These are phyloP conservation scores for Petromus typicus DNA, from an alignment of 2,113 vertebrate species.

Conservation along the genomic window DNA sequence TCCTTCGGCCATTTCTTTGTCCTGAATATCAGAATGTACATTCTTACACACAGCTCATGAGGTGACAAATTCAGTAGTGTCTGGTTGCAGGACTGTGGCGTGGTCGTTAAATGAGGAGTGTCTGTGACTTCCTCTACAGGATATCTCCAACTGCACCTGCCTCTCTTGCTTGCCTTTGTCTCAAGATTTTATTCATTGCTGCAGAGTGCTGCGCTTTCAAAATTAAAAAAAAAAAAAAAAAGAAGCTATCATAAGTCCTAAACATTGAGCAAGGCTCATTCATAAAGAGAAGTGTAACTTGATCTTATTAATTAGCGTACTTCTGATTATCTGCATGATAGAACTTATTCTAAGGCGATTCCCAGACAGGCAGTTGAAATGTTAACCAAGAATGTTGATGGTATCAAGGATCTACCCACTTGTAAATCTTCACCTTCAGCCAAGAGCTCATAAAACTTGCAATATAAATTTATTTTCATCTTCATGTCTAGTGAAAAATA, in stretches of 20 bases:
- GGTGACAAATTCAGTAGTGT: neutral
- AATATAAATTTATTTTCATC: slow-evolving; percentile 87
- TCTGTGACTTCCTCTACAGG: neutral
- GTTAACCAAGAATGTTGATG: slow-evolving; percentile 84
- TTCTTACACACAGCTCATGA: neutral
- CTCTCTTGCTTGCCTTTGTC: neutral
- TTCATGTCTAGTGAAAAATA: slow-evolving; percentile 61
- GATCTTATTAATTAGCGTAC: slow-evolving; percentile 78
- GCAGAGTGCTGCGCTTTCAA: slow-evolving; percentile 4
- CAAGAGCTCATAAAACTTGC: slow-evolving; percentile 84
- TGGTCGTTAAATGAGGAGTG: neutral
- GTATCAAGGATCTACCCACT: slow-evolving; percentile 76
- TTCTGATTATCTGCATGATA: slow-evolving; percentile 72
- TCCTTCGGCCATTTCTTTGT: neutral
- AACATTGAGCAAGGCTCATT: slow-evolving; percentile 16
- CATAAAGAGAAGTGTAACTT: slow-evolving; percentile 28
- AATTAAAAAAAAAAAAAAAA: slow-evolving; percentile 44
- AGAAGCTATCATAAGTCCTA: slow-evolving; percentile 43
- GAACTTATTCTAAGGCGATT: slow-evolving; percentile 79
- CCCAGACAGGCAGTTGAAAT: slow-evolving; percentile 82
- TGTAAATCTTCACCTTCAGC: slow-evolving; percentile 87
- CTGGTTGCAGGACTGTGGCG: neutral
- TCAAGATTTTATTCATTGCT: neutral
- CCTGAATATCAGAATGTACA: neutral
- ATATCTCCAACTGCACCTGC: neutral